These are phyloP conservation scores for Cyrtonyx montezumae DNA, from an alignment of 2,113 vertebrate species.

Conservation along the genomic window DNA sequence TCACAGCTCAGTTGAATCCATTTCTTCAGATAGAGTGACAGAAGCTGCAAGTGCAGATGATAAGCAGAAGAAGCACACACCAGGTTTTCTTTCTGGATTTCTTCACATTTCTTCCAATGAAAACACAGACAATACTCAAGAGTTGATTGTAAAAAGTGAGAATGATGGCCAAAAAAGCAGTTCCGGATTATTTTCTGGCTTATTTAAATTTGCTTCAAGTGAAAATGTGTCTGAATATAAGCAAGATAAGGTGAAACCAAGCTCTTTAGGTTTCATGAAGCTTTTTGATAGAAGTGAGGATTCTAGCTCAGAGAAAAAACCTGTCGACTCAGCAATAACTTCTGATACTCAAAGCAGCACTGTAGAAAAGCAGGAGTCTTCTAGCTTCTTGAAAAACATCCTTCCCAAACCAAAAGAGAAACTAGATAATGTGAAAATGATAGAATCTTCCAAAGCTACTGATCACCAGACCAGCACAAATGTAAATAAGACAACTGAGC, in stretches of 20 bases:
- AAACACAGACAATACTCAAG: constrained; percentile 60
- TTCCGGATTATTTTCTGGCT: constrained; percentile 72
- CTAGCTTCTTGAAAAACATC: constrained; percentile 52
- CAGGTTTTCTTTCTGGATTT: constrained; percentile 80
- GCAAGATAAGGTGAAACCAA: constrained; percentile 54
- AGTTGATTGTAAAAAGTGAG: constrained; percentile 47
- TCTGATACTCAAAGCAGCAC: constrained; percentile 22
- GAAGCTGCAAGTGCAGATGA: constrained; percentile 38
- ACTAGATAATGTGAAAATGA: constrained; percentile 21
- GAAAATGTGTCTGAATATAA: constrained; percentile 70
- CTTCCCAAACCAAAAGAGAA: constrained; percentile 64
- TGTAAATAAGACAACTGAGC: background rate
- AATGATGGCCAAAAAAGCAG: constrained; percentile 45
- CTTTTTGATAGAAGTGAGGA: constrained; percentile 59
- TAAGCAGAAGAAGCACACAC: background rate
- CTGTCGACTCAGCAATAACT: background rate
- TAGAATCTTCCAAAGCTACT: background rate
- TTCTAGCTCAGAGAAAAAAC: background rate
- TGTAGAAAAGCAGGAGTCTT: constrained; percentile 56
- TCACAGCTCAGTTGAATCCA: background rate
- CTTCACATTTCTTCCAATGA: constrained; percentile 75
- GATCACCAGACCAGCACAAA: background rate
- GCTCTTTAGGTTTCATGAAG: constrained; percentile 56
- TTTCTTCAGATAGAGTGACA: background rate
- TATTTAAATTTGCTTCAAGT: constrained; percentile 73